phyloP scores from a whole-genome alignment of 2,888 invertebrate genomes.

The Tenthredo amoena region DNA sequence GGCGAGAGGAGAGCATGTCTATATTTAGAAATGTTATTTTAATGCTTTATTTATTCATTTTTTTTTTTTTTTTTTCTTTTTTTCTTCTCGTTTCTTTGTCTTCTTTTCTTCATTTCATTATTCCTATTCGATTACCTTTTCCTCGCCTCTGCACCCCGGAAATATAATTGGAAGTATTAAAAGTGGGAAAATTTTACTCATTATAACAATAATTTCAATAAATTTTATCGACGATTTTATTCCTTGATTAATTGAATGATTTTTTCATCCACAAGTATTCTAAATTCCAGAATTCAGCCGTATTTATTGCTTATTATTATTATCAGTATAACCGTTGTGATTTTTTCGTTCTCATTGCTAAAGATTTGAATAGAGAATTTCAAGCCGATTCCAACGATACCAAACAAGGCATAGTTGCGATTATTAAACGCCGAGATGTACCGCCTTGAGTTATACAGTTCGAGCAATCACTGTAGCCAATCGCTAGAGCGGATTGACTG shows the following conservation, averaged over 20 bases:
- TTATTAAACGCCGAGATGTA: neutral
- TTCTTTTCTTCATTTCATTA: neutral
- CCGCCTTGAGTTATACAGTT: neutral
- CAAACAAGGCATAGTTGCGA: neutral
- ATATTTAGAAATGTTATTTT: conserved; percentile 28
- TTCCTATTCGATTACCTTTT: neutral
- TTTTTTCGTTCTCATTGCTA: neutral
- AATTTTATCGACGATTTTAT: neutral
- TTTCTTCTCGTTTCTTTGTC: neutral
- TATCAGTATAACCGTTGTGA: neutral
- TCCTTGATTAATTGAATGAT: neutral
- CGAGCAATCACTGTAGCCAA: neutral
- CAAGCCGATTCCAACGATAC: conserved; percentile 6
- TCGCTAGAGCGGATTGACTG: neutral
- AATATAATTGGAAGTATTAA: neutral
- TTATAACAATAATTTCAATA: too few species aligned
- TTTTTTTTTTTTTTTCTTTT: neutral
- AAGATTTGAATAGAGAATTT: neutral
- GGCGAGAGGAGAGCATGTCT: conserved; percentile 32
- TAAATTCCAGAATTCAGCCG: neutral
- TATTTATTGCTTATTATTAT: neutral
- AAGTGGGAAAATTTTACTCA: too few species aligned
- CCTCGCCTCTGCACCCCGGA: neutral
- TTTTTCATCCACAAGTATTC: neutral
- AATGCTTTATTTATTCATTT: conserved; percentile 16